Percentiles rank a stretch among this genome's conserved stretches.
phyloP scores from a whole-genome alignment of 1,140 invertebrate species.

The Sesamia nonagrioides region DNA sequence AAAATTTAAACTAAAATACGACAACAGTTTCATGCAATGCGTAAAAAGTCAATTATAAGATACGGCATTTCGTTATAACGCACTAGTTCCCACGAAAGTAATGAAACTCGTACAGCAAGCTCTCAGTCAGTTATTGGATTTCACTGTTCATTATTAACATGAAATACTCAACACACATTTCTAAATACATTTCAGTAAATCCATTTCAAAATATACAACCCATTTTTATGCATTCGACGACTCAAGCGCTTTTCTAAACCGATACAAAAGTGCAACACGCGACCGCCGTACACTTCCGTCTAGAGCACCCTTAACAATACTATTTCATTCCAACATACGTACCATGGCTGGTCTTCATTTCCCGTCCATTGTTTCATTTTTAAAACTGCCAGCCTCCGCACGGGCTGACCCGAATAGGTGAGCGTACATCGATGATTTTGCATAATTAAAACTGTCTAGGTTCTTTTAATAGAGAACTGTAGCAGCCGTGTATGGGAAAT shows the following conservation, averaged over 20 bases:
- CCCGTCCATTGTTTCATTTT: conserved; percentile 75
- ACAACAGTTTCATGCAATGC: not conserved
- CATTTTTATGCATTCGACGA: conserved; percentile 25
- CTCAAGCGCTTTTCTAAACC: conserved; percentile 42
- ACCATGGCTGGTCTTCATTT: conserved; percentile 68
- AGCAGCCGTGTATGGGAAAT: conserved; percentile 42
- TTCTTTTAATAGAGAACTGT: conserved; percentile 51
- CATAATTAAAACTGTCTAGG: conserved; percentile 79
- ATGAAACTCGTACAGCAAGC: conserved; percentile 27
- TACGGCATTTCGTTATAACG: conserved; percentile 36
- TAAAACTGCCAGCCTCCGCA: conserved; percentile 67
- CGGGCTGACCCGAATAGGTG: conserved; percentile 74
- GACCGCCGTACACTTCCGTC: conserved; percentile 43
- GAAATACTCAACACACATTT: conserved; percentile 34
- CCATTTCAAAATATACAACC: conserved; percentile 40
- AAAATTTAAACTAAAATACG: not conserved
- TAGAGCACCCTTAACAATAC: conserved; percentile 50
- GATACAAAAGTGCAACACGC: conserved; percentile 46
- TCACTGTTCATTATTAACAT: conserved; percentile 39
- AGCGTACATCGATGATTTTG: conserved; percentile 76
- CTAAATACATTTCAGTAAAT: conserved; percentile 41
- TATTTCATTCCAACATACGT: conserved; percentile 54
- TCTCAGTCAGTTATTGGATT: conserved; percentile 8
- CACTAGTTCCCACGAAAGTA: conserved; percentile 30
- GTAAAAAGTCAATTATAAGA: conserved; percentile 29